phyloP scores from a whole-genome alignment of 2,113 vertebrate species.

The Neogobius melanostomus region DNA sequence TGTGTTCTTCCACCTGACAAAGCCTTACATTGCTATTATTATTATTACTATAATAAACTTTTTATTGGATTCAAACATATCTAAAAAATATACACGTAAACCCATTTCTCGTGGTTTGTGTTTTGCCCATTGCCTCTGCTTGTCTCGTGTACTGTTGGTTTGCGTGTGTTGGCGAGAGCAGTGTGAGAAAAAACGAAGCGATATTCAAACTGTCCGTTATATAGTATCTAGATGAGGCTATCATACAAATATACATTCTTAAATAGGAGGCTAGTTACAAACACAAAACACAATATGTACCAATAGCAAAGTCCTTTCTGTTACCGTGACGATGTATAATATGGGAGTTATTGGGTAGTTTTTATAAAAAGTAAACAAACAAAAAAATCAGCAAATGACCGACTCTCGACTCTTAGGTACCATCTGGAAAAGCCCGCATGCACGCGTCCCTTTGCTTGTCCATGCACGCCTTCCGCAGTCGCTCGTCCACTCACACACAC shows the following conservation, averaged over 20 bases:
- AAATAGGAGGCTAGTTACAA: slow-evolving; percentile 72
- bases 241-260: slow-evolving; percentile 77
- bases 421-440: slow-evolving; percentile 46
- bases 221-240: slow-evolving; percentile 71
- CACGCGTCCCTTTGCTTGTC: slow-evolving; percentile 20
- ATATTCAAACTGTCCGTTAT: slow-evolving; percentile 65
- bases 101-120: slow-evolving; percentile 1
- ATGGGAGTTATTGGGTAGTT: slow-evolving; percentile 58
- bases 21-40: slow-evolving; percentile 22
- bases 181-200: slow-evolving; percentile 33
- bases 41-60: slow-evolving; percentile 9
- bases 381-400: slow-evolving; percentile 53
- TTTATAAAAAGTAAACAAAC: slow-evolving; percentile 70
- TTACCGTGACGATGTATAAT: slow-evolving; percentile 54
- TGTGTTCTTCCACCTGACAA: slow-evolving; percentile 22
- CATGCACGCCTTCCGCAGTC: slow-evolving; percentile 23
- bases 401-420: slow-evolving; percentile 55
- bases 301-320: slow-evolving; percentile 57
- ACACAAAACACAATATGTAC: slow-evolving; percentile 72
- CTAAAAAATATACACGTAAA: slow-evolving; percentile 13
- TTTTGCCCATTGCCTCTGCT: slow-evolving; percentile 20
- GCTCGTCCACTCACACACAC: slow-evolving; percentile 19
- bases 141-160: slow-evolving; percentile 11
- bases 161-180: slow-evolving; percentile 30
- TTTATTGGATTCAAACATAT: slow-evolving; percentile 18